phyloP scores from a whole-genome alignment of 2,797 vertebrate species.

The Rhadinocentrus ornatus region DNA sequence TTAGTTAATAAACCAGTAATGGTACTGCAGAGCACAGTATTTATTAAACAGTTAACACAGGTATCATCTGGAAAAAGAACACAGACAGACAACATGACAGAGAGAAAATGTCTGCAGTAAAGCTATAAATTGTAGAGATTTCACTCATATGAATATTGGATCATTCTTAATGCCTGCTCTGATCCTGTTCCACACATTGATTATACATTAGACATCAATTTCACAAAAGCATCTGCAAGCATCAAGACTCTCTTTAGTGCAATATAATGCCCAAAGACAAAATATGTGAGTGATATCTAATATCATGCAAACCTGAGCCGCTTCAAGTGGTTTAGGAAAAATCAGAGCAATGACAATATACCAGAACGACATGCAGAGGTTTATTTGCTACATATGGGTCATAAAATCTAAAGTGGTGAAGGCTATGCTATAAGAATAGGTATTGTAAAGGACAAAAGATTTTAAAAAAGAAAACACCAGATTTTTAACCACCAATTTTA shows the following conservation, averaged over 20 bases:
- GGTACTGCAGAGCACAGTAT: background rate
- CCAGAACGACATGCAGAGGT: background rate
- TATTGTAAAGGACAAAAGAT: too few relatives aligned
- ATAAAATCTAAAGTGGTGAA: too few relatives aligned
- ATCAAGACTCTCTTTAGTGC: background rate
- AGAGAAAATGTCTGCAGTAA: background rate
- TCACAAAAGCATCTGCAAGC: conserved; percentile 12
- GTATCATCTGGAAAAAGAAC: background rate
- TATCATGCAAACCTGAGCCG: background rate
- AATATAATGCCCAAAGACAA: background rate
- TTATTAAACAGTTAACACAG: background rate
- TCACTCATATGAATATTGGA: background rate
- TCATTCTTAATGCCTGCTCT: background rate
- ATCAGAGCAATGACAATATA: too few relatives aligned
- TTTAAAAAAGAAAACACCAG: too few relatives aligned
- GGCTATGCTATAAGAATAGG: too few relatives aligned
- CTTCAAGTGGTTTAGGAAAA: background rate
- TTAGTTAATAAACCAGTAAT: background rate
- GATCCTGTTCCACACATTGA: conserved; percentile 7
- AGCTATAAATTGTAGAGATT: background rate
- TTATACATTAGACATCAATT: conserved; percentile 5
- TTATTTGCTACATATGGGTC: background rate
- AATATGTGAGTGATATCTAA: conserved; percentile 2
- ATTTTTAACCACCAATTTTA: too few relatives aligned
- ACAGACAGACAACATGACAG: background rate